Conservation (phyloP, 2,113 vertebrate species). For the Eidolon helvum region DNA sequence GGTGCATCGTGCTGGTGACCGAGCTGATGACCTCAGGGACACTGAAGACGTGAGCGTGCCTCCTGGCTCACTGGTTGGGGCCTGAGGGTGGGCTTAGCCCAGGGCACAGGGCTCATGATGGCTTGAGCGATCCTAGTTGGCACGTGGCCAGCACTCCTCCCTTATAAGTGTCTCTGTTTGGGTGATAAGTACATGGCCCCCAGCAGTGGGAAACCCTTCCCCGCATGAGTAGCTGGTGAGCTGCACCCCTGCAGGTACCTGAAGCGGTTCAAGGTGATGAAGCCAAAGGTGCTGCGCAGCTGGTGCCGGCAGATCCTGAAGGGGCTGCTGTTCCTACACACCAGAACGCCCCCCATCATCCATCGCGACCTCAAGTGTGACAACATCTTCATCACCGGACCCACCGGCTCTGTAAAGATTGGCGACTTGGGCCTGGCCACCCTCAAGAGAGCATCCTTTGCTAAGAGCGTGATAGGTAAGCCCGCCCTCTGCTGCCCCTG, state of each 20-base stretch:
- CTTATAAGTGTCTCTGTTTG: not conserved
- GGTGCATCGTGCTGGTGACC: slow-evolving; percentile 96
- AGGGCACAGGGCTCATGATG: accelerated
- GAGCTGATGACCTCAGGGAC: slow-evolving; percentile 99
- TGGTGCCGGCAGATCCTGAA: slow-evolving; percentile 99
- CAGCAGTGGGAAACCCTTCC: not conserved
- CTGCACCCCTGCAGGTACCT: slow-evolving; percentile 88
- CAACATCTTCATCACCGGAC: slow-evolving; percentile 99
- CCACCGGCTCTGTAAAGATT: slow-evolving; percentile 98
- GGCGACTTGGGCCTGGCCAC: slow-evolving; percentile 97
- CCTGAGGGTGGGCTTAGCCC: not conserved
- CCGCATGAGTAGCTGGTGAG: not conserved
- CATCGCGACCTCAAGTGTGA: slow-evolving; percentile 99
- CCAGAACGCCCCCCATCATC: slow-evolving; percentile 97
- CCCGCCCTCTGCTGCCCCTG: not conserved
- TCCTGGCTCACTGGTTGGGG: accelerated
- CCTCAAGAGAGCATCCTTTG: slow-evolving; percentile 97
- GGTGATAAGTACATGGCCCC: not conserved
- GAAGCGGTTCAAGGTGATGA: slow-evolving; percentile 99
- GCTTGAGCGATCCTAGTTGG: not conserved
- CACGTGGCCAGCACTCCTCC: not conserved
- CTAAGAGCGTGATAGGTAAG: slow-evolving; percentile 98
- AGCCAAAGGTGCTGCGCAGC: slow-evolving; percentile 96
- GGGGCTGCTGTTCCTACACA: slow-evolving; percentile 97
- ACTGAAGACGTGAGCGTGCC: slow-evolving; percentile 93